These are phyloP conservation scores for Chrysogorgia sp. DNA, from an alignment of 92 coral and sea anemone species.

Conservation along the genomic window DNA sequence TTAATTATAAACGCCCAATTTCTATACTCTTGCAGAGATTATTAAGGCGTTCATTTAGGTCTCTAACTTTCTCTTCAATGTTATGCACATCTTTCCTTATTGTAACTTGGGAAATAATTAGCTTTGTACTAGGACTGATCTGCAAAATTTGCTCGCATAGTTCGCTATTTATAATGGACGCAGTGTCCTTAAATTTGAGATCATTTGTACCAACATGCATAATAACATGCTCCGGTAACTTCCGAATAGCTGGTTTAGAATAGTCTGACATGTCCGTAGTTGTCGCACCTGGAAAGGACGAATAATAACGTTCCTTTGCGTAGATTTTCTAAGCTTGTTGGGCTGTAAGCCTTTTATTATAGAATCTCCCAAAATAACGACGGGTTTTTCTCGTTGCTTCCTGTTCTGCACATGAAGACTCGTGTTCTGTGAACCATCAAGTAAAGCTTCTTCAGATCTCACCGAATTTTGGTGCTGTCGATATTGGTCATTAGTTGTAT, in stretches of 20 bases:
- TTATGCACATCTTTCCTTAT: background rate
- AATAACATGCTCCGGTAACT: constrained; percentile 8
- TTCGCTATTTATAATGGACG: background rate
- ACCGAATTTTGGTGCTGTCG: too few relatives aligned
- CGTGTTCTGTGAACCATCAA: background rate
- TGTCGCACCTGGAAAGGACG: constrained; percentile 22
- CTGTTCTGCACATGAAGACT: too few relatives aligned
- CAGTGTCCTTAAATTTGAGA: background rate
- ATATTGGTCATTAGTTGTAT: too few relatives aligned
- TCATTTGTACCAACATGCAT: constrained; percentile 33
- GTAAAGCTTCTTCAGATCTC: background rate
- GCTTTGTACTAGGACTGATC: background rate
- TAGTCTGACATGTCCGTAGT: constrained; percentile 11
- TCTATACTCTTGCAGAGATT: background rate
- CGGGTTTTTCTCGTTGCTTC: background rate
- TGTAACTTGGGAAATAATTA: background rate
- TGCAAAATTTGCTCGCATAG: background rate
- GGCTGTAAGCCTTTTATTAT: background rate
- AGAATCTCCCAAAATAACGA: background rate
- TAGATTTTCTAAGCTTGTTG: background rate
- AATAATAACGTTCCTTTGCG: background rate
- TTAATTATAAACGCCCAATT: background rate
- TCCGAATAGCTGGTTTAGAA: constrained; percentile 12
- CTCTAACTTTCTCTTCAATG: background rate
- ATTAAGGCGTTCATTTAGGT: background rate